Percentiles rank a stretch among this genome's conserved stretches.
These are phyloP conservation scores for Polia nebulosa DNA, from an alignment of 2,888 invertebrate genomes.

Conservation along the genomic window DNA sequence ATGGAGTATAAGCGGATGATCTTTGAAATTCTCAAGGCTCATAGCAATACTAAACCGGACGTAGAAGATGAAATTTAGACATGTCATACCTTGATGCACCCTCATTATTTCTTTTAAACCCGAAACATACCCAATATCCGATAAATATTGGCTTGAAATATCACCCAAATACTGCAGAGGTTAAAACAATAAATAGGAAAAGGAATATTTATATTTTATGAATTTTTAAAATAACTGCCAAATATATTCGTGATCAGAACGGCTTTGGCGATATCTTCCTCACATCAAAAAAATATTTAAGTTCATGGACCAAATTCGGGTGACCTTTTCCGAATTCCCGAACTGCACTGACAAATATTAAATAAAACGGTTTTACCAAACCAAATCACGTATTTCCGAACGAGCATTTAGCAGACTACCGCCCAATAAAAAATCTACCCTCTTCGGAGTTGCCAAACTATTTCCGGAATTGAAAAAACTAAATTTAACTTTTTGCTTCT, in stretches of 20 bases:
- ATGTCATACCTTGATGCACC: background rate
- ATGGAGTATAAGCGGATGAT: background rate
- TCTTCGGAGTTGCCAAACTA: conserved; percentile 39
- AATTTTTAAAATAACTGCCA: conserved; percentile 5
- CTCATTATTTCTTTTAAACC: background rate
- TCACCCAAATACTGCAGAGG: background rate
- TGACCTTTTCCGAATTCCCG: conserved; percentile 14
- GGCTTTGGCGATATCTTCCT: background rate
- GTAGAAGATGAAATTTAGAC: background rate
- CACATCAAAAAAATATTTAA: conserved; percentile 12
- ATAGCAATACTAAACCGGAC: background rate
- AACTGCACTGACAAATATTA: conserved; percentile 29
- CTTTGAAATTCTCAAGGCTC: background rate
- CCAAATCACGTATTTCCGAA: conserved; percentile 41
- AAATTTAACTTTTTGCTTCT: conserved; percentile 43
- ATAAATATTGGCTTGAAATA: background rate
- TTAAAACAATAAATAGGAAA: background rate
- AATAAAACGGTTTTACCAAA: conserved; percentile 30
- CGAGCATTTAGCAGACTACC: conserved; percentile 18
- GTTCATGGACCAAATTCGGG: background rate
- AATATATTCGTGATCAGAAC: conserved; percentile 1
- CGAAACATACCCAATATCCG: too few species aligned
- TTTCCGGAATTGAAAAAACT: conserved; percentile 43
- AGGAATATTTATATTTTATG: background rate
- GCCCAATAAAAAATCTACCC: conserved; percentile 15